Conservation (phyloP, 2,888 invertebrate genomes). For the Nephrotoma flavescens region DNA sequence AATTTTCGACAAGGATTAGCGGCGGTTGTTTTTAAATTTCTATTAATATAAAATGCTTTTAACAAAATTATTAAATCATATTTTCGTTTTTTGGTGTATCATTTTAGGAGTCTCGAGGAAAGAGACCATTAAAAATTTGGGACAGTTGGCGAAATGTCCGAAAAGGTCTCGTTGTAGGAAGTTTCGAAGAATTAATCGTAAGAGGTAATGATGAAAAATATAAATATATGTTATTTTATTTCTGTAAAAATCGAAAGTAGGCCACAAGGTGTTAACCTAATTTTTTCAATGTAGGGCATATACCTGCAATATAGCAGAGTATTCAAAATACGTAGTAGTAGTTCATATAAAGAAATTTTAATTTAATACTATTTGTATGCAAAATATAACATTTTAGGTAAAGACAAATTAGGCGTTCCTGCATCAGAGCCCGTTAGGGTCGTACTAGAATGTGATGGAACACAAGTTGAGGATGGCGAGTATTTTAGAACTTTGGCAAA, state of each 20-base stretch:
- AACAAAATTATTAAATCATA: neutral
- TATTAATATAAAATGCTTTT: neutral
- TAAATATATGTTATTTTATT: neutral
- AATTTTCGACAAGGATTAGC: slow-evolving; percentile 31
- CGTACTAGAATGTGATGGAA: slow-evolving; percentile 90
- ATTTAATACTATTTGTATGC: neutral
- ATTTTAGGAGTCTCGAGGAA: slow-evolving; percentile 81
- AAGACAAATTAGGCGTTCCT: slow-evolving; percentile 80
- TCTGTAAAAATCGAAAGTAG: neutral
- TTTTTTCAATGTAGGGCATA: neutral
- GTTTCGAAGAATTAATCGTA: slow-evolving; percentile 75
- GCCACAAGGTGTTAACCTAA: neutral
- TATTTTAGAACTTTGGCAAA: slow-evolving; percentile 89
- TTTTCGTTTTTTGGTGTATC: slow-evolving; percentile 14
- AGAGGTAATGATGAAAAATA: slow-evolving; percentile 40
- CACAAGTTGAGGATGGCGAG: slow-evolving; percentile 91
- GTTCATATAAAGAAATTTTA: neutral
- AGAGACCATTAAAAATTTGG: slow-evolving; percentile 96
- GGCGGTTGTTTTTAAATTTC: slow-evolving; percentile 20
- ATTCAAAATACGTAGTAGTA: neutral
- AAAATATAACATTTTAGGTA: slow-evolving; percentile 38
- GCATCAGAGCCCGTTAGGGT: slow-evolving; percentile 76
- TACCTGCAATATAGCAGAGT: neutral
- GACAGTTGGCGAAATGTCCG: slow-evolving; percentile 87
- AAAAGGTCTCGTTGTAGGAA: slow-evolving; percentile 84